phyloP scores from a whole-genome alignment of 2,113 vertebrate genomes.

The Bucco capensis region DNA sequence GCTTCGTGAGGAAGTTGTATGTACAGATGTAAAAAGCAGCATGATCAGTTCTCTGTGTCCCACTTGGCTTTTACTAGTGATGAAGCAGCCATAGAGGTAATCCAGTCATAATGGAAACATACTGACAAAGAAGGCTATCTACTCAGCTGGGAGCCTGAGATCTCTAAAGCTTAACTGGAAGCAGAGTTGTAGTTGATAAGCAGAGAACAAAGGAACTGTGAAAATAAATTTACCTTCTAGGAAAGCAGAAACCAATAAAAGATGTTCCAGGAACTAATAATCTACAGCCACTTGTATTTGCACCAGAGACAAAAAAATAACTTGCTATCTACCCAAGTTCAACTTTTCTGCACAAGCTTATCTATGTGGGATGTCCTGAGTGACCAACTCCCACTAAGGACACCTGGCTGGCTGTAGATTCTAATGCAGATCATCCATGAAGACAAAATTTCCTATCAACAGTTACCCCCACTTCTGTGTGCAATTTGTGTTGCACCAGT shows the following conservation, averaged over 20 bases:
- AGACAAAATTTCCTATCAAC: background rate
- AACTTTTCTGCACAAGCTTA: background rate
- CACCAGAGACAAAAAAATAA: background rate
- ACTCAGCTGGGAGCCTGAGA: background rate
- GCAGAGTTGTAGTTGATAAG: background rate
- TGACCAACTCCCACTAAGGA: background rate
- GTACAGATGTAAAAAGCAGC: background rate
- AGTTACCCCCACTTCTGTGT: background rate
- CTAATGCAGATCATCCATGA: background rate
- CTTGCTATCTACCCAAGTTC: background rate
- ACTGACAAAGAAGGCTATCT: background rate
- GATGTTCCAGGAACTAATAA: background rate
- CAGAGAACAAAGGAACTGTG: background rate
- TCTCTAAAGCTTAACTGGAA: background rate
- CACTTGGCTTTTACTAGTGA: background rate
- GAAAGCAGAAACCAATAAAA: background rate
- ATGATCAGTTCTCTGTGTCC: background rate
- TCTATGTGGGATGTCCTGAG: background rate
- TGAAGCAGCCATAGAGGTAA: background rate
- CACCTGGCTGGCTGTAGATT: background rate
- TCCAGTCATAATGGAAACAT: background rate
- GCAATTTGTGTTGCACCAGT: background rate
- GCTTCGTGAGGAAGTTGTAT: background rate
- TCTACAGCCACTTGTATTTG: background rate
- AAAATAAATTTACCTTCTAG: background rate